Evolutionary conservation across 37 sponge, comb jelly and placozoan genomes (phyloP).

Genomic region (Cliona cf. orientalis): DNA sequence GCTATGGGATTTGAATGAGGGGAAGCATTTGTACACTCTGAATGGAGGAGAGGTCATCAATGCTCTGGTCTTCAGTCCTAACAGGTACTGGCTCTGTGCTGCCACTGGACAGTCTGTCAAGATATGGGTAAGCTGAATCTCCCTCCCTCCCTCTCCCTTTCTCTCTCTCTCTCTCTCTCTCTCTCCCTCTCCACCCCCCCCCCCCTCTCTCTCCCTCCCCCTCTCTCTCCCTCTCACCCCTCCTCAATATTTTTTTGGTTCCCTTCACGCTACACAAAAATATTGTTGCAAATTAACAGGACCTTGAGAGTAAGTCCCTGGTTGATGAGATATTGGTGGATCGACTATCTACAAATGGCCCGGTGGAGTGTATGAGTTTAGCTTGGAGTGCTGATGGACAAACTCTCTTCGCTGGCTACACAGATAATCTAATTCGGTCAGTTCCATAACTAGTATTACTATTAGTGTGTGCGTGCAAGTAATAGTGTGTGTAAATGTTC

Average conservation of each 20-base stretch:
- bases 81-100: constrained; percentile 98
- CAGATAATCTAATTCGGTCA: constrained; percentile 87
- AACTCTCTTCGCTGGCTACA: constrained; percentile 97
- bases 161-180: too few relatives aligned
- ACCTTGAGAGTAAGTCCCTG: constrained; percentile 96
- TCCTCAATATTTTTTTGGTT: too few relatives aligned
- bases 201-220: too few relatives aligned
- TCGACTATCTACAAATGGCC: constrained; percentile 34
- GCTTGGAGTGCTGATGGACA: constrained; percentile 99
- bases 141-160: not conserved
- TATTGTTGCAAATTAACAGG: constrained; percentile 34
- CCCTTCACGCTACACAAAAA: too few relatives aligned
- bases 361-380: constrained; percentile 81
- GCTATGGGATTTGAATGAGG: constrained; percentile 99
- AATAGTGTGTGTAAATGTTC: too few relatives aligned
- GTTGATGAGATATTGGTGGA: constrained; percentile 93
- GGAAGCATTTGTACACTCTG: constrained; percentile 98
- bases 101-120: constrained; percentile 94
- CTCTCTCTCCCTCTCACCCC: too few relatives aligned
- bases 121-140: constrained; percentile 92
- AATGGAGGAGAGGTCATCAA: constrained; percentile 88
- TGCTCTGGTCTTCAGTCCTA: constrained; percentile 98
- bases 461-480: too few relatives aligned
- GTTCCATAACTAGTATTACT: too few relatives aligned
- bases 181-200: too few relatives aligned